Evolutionary conservation across 2,113 vertebrate genomes (phyloP).

Genomic region (Upupa epops): DNA sequence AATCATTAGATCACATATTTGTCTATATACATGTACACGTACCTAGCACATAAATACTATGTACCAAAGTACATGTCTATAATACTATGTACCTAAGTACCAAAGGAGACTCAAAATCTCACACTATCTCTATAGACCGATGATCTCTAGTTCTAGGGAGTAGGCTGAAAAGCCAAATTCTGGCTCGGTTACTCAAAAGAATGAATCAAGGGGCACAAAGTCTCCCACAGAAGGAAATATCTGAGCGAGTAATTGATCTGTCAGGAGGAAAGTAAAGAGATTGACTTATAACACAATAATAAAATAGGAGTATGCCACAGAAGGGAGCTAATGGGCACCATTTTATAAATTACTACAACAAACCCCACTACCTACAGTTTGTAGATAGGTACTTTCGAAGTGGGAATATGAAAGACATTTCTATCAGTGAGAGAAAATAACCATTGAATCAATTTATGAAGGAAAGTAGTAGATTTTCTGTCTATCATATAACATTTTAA

Average conservation of each 20-base stretch:
- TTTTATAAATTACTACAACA: neutral
- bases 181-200: neutral
- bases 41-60: no score
- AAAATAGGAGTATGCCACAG: neutral
- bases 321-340: neutral
- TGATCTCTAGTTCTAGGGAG: neutral
- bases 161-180: neutral
- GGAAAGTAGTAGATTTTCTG: slow-evolving; percentile 7
- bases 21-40: no score
- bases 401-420: neutral
- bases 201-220: neutral
- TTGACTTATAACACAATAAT: neutral
- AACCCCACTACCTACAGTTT: neutral
- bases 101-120: neutral
- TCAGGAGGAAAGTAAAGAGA: neutral
- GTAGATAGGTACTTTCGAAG: neutral
- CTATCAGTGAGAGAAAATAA: neutral
- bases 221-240: neutral
- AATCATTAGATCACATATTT: no score
- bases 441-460: neutral
- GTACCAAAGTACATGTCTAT: no score
- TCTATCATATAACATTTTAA: neutral
- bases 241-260: neutral
- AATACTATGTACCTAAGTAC: neutral
- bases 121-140: neutral